A percentile compares a stretch with the other conserved stretches of the same genome.
These are phyloP conservation scores for Synanthedon andrenaeformis DNA, from an alignment of 2,888 invertebrate genomes.

Conservation along the genomic window DNA sequence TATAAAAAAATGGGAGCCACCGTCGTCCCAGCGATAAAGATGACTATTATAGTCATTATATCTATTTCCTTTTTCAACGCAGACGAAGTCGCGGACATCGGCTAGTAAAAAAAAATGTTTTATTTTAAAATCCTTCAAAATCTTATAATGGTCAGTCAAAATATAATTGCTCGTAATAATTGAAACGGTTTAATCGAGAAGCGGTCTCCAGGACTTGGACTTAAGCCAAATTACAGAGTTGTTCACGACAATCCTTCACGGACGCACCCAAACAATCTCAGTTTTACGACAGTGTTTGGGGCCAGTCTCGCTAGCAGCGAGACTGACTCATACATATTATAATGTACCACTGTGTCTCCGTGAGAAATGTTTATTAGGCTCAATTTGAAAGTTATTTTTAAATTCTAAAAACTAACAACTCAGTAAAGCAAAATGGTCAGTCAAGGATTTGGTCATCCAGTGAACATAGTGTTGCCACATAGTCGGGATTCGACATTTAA, in stretches of 20 bases:
- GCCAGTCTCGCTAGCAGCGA: slow-evolving; percentile 16
- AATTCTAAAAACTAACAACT: background rate
- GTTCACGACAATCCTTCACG: slow-evolving; percentile 19
- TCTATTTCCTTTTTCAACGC: too few relatives aligned
- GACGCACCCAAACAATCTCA: slow-evolving; percentile 33
- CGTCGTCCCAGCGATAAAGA: too few relatives aligned
- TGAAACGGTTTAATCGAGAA: background rate
- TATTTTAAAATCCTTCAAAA: too few relatives aligned
- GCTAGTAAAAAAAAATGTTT: too few relatives aligned
- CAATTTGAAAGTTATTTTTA: background rate
- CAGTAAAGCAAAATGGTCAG: too few relatives aligned
- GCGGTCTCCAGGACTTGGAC: slow-evolving; percentile 16
- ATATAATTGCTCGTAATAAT: background rate
- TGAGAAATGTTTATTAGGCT: background rate
- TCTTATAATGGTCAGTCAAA: background rate
- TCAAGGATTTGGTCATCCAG: too few relatives aligned
- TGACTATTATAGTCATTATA: too few relatives aligned
- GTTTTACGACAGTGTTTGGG: slow-evolving; percentile 23
- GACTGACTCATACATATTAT: background rate
- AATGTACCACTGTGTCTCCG: background rate
- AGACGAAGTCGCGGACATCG: too few relatives aligned
- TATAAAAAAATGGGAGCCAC: too few relatives aligned
- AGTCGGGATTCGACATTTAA: too few relatives aligned
- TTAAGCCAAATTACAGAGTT: slow-evolving; percentile 22
- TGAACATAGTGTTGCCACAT: too few relatives aligned